Conservation (phyloP, 2,888 invertebrate species). For the Chrysina gloriosa region DNA sequence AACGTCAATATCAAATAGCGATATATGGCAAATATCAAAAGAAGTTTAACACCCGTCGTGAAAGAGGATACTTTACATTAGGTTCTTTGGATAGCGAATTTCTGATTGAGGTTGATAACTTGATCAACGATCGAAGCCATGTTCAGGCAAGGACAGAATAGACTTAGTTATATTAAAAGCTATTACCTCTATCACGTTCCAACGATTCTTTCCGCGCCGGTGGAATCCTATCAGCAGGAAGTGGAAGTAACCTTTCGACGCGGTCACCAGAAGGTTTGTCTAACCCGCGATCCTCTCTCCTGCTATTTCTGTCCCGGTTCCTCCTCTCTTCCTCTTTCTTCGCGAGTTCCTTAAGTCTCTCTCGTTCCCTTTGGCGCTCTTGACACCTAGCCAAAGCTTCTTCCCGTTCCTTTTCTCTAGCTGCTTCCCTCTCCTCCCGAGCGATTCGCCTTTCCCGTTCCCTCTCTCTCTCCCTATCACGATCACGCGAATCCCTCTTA, state of each 20-base stretch:
- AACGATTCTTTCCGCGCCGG: slow-evolving; percentile 61
- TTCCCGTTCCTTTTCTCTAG: slow-evolving; percentile 72
- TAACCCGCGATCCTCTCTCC: slow-evolving; percentile 70
- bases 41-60: no score
- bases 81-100: no score
- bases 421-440: slow-evolving; percentile 70
- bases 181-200: slow-evolving; percentile 67
- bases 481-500: slow-evolving; percentile 72
- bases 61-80: no score
- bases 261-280: slow-evolving; percentile 71
- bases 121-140: no score
- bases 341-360: slow-evolving; percentile 65
- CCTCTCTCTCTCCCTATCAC: slow-evolving; percentile 71
- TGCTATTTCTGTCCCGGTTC: slow-evolving; percentile 65
- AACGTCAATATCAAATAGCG: no score
- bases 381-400: slow-evolving; percentile 77
- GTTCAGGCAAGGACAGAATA: no score
- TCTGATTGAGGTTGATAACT: no score
- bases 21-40: no score
- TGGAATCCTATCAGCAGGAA: slow-evolving; percentile 73
- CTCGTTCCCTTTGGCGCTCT: slow-evolving; percentile 69
- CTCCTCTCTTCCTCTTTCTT: slow-evolving; percentile 69
- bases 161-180: background rate
- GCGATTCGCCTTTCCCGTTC: slow-evolving; percentile 66
- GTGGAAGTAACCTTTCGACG: slow-evolving; percentile 72